Evolutionary conservation across 2,888 invertebrate species (phyloP), one percentile per base, ranked within the genome.

Genomic region (Brachypterus glaber): DNA sequence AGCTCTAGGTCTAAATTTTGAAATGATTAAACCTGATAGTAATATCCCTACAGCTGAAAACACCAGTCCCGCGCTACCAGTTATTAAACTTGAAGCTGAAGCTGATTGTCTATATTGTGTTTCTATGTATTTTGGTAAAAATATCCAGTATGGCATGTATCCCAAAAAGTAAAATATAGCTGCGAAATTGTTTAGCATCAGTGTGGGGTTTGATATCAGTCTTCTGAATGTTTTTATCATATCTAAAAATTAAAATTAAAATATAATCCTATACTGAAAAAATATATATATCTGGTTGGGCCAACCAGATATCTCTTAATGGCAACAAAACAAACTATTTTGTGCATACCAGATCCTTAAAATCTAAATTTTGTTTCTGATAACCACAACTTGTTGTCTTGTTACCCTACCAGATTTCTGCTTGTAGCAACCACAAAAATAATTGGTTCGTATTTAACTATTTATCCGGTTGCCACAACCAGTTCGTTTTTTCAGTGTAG

Each of bases 41-140:
- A 82, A 62, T 16, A 82, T 74, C 1, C 82, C 82, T 25, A 78
- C 64, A 1, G 80, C 79, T 4, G 79, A 79, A 58, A 79, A 80
- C 4, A 76, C 72, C n/a, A 81, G 62, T 1, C 80, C 79, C 1
- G 78, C 76, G 1, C 76, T 77, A 37, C 80, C 87, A 33, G 85
- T 82, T 30, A 82, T 76, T 45, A 85, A 67, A 48, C 81, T 84
- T 0, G 86, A 82, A 5, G 74, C 73, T 0, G 82, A 79, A 1
- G 87, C 82, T 4, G 83, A 79, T 50, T 82, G 79, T 38, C 77
- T 72, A 61, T 83, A 88, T 61, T 85, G 83, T 1, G 81, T 82
- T 63, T 88, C 86, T 44, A 88, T 82, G 54, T 85, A 85, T 59
- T 87, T 87, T 0, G 87, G 84, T 60, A 85, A 73, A 55, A 84